phyloP scores from a whole-genome alignment of 2,888 invertebrate species.

The Malacosoma neustria region DNA sequence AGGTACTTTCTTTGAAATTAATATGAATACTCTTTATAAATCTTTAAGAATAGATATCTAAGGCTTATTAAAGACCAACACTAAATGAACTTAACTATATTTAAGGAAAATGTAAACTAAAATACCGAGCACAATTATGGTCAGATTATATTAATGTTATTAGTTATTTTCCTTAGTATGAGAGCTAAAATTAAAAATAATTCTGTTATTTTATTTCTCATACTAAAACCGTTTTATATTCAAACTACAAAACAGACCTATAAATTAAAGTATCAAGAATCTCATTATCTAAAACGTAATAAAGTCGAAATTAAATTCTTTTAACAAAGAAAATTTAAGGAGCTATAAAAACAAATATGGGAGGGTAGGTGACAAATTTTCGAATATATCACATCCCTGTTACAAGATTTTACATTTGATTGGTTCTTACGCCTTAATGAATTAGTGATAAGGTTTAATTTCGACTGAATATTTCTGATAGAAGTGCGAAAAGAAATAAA shows the following conservation, averaged over 20 bases:
- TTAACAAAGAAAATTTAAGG: background rate
- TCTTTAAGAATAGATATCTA: too few relatives aligned
- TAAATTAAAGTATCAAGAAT: background rate
- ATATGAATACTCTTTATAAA: too few relatives aligned
- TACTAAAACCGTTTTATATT: background rate
- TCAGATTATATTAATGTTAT: too few relatives aligned
- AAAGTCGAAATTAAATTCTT: slow-evolving; percentile 2
- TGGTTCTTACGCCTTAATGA: background rate
- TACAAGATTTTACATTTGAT: background rate
- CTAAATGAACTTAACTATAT: too few relatives aligned
- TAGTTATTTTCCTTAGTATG: too few relatives aligned
- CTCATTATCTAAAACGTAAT: accelerated
- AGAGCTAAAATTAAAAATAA: too few relatives aligned
- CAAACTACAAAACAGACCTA: background rate
- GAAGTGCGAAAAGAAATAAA: slow-evolving; percentile 1
- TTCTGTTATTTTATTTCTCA: too few relatives aligned
- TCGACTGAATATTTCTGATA: background rate
- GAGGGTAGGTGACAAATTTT: background rate
- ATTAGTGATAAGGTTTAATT: background rate
- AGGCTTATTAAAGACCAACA: too few relatives aligned
- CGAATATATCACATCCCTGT: background rate
- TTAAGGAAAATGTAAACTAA: too few relatives aligned
- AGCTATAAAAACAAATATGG: background rate
- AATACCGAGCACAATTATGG: too few relatives aligned
- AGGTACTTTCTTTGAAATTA: too few relatives aligned